A percentile compares a stretch with the other conserved stretches of the same genome.
Evolutionary conservation across 2,888 invertebrate species (phyloP).

Genomic region (Agrotis clavis): DNA sequence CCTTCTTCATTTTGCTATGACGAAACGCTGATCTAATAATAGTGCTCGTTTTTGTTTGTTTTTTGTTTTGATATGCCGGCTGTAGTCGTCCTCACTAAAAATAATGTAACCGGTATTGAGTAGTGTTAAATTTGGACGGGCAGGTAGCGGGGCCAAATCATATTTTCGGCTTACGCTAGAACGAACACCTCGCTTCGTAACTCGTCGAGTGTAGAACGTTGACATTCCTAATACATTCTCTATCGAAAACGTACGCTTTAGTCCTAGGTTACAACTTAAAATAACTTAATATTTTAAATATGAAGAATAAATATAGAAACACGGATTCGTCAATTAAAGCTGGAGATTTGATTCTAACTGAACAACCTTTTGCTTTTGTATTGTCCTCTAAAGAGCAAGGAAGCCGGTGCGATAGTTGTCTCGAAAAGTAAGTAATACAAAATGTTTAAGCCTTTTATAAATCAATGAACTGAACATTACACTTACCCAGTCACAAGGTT

Average conservation of each 20-base stretch:
- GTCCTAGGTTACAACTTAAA: conserved; percentile 51
- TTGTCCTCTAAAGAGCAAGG: conserved; percentile 93
- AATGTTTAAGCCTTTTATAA: background rate
- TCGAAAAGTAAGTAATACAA: conserved; percentile 91
- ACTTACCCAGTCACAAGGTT: no score
- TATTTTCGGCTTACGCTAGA: conserved; percentile 78
- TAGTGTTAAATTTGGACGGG: conserved; percentile 81
- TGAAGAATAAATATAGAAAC: conserved; percentile 87
- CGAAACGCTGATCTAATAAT: conserved; percentile 70
- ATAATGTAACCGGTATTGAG: conserved; percentile 86
- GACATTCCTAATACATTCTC: conserved; percentile 80
- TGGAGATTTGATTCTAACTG: conserved; percentile 93
- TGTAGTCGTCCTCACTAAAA: conserved; percentile 83
- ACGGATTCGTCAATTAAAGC: conserved; percentile 87
- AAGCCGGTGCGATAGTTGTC: conserved; percentile 94
- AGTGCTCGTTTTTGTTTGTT: conserved; percentile 79
- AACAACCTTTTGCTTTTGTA: conserved; percentile 94
- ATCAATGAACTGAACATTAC: background rate
- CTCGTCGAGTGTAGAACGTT: conserved; percentile 68
- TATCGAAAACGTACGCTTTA: conserved; percentile 65
- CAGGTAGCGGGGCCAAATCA: conserved; percentile 84
- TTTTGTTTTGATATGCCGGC: conserved; percentile 76
- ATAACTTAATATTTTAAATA: conserved; percentile 67
- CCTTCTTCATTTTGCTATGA: conserved; percentile 42
- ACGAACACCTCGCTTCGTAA: conserved; percentile 69